phyloP scores from a whole-genome alignment of 2,888 invertebrate genomes.

The Cosmia pyralina region DNA sequence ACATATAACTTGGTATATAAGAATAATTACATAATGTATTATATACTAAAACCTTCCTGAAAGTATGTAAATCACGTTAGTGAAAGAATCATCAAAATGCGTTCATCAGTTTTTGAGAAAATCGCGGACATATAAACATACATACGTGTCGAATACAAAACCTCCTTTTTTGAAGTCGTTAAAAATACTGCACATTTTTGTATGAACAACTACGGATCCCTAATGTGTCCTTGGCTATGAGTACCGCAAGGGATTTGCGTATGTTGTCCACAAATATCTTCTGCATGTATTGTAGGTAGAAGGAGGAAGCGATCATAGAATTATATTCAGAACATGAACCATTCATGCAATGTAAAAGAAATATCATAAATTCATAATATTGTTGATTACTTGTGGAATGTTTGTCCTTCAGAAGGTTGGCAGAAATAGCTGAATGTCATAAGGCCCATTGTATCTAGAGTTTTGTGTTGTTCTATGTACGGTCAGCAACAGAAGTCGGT shows the following conservation, averaged over 20 bases:
- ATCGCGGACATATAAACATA: too few relatives aligned
- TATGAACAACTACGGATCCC: slow-evolving; percentile 4
- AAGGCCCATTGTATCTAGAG: background rate
- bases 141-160: too few relatives aligned
- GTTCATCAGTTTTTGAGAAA: too few relatives aligned
- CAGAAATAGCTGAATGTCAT: slow-evolving; percentile 4
- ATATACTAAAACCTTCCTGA: too few relatives aligned
- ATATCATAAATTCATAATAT: background rate
- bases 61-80: too few relatives aligned
- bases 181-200: background rate
- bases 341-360: background rate
- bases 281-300: background rate
- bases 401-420: background rate
- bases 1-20: too few relatives aligned
- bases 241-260: background rate
- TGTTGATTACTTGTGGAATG: background rate
- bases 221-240: background rate
- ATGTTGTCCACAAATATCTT: slow-evolving; percentile 1
- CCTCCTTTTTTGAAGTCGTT: too few relatives aligned
- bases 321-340: background rate
- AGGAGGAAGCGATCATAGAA: background rate
- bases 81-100: too few relatives aligned
- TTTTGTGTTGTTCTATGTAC: background rate
- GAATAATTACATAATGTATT: too few relatives aligned
- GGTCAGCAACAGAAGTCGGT: too few relatives aligned